Evolutionary conservation across 1,140 invertebrate species (phyloP).

Genomic region (Micrasema longulum): DNA sequence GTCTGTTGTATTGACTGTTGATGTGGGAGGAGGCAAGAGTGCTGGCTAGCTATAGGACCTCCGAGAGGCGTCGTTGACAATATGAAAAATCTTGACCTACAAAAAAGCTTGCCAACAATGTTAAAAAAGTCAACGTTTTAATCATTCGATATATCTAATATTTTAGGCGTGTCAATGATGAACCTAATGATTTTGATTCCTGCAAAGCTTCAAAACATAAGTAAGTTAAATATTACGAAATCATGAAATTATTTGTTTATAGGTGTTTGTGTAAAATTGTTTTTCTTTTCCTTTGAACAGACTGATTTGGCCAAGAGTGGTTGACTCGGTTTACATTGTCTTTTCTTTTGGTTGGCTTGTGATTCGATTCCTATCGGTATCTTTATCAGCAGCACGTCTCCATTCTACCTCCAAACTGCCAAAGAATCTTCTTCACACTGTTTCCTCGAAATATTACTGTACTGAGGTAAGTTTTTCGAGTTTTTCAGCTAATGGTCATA

Average conservation of each 20-base stretch:
- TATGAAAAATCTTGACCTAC: no score
- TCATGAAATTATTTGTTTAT: no score
- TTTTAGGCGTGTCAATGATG: no score
- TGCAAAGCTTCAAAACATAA: constrained; percentile 8
- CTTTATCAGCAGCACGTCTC: constrained; percentile 74
- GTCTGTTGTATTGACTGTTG: no score
- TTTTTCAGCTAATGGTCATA: no score
- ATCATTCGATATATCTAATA: no score
- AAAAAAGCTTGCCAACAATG: no score
- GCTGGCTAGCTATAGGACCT: no score
- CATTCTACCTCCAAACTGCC: constrained; percentile 72
- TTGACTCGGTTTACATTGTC: constrained; percentile 71
- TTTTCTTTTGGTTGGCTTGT: constrained; percentile 76
- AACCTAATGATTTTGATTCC: background rate
- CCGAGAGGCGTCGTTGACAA: no score
- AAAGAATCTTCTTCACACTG: constrained; percentile 72
- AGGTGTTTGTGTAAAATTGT: no score
- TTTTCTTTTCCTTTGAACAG: background rate
- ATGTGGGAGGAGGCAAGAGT: no score
- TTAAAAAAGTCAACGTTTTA: no score
- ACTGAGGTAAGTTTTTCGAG: constrained; percentile 73
- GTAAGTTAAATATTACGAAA: background rate
- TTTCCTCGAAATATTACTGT: constrained; percentile 72
- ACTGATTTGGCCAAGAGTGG: background rate
- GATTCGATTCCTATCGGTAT: constrained; percentile 72